Conservation (phyloP, 2,888 invertebrate genomes). For the Drosophila cognata region DNA sequence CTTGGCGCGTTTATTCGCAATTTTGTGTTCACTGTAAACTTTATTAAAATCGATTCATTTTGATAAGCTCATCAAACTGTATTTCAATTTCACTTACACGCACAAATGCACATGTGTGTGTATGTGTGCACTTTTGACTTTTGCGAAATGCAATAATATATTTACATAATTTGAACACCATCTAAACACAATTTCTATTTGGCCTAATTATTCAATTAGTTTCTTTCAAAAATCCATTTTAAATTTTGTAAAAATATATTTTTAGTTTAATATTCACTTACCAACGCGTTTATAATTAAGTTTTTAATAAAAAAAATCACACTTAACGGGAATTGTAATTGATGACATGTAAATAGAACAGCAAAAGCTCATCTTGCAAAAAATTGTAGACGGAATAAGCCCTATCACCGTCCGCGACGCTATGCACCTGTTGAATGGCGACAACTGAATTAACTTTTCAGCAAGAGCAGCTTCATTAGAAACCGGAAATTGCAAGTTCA, state of each 20-base stretch:
- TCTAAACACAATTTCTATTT: not conserved
- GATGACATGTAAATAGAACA: not conserved
- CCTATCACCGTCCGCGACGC: slow-evolving; percentile 13
- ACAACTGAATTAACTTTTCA: slow-evolving; percentile 37
- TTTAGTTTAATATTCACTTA: not conserved
- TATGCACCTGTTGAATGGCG: slow-evolving; percentile 52
- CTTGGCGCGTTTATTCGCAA: not conserved
- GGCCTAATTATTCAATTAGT: too few species aligned
- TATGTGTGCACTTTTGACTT: not conserved
- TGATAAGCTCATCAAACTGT: not conserved
- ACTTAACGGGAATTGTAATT: not conserved
- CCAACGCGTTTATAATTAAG: not conserved
- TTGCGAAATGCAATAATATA: not conserved
- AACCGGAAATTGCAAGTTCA: slow-evolving; percentile 49
- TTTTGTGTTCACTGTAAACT: slow-evolving; percentile 3
- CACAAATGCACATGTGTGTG: not conserved
- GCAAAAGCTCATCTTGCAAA: slow-evolving; percentile 1
- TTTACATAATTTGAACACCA: not conserved
- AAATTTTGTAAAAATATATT: not conserved
- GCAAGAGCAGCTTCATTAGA: slow-evolving; percentile 24
- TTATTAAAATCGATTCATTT: not conserved
- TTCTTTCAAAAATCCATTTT: not conserved
- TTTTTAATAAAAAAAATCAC: not conserved
- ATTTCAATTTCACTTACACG: not conserved
- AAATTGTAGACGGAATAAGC: not conserved